phyloP scores from a whole-genome alignment of 2,113 vertebrate species.

The Lophotis ruficrista region DNA sequence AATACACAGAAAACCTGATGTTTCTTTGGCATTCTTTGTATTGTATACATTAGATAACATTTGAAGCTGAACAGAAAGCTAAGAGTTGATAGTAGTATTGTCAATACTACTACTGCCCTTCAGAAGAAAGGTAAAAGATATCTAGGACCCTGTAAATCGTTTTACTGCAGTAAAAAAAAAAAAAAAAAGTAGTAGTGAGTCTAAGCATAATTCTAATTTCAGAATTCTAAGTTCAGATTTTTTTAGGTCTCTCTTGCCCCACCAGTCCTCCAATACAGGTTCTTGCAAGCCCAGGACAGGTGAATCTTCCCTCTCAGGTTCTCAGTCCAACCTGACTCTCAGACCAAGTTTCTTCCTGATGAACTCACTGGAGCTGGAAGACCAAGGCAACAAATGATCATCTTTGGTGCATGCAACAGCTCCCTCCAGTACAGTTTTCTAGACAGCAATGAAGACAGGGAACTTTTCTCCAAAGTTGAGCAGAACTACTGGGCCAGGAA shows the following conservation, averaged over 20 bases:
- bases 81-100: neutral
- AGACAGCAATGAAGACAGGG: neutral
- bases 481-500: neutral
- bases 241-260: neutral
- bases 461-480: neutral
- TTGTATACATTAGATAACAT: neutral
- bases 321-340: neutral
- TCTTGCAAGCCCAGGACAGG: neutral
- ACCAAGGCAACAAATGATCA: neutral
- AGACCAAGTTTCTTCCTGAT: neutral
- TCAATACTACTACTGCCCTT: neutral
- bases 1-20: neutral
- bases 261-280: neutral
- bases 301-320: neutral
- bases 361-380: neutral
- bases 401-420: neutral
- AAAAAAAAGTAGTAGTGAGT: neutral
- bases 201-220: neutral
- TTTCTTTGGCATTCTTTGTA: neutral
- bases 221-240: neutral
- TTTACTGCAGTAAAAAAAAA: neutral
- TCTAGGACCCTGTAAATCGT: neutral
- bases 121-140: neutral
- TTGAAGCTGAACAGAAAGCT: neutral
- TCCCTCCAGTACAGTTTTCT: neutral